These are phyloP conservation scores for Momotus momota DNA, from an alignment of 2,797 vertebrate species.

Conservation along the genomic window DNA sequence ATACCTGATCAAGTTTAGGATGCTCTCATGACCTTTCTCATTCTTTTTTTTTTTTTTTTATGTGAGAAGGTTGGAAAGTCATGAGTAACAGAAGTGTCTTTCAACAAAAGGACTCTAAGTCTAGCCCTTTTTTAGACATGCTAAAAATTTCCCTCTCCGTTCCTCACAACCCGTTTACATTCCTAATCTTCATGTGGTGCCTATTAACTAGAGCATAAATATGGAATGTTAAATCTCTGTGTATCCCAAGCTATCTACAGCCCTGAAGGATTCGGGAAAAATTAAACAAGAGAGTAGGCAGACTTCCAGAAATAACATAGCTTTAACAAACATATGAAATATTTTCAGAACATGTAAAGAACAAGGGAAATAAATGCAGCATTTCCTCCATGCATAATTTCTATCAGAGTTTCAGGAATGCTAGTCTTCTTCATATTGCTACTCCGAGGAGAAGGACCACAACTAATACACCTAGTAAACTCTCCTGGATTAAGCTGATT, in stretches of 20 bases:
- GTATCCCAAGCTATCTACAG: slow-evolving; percentile 71
- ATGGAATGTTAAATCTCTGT: slow-evolving; percentile 65
- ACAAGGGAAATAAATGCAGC: slow-evolving; percentile 76
- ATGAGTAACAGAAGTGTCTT: background rate
- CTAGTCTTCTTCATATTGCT: background rate
- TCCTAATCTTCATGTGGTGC: slow-evolving; percentile 68
- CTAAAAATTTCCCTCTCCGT: slow-evolving; percentile 42
- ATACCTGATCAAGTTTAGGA: background rate
- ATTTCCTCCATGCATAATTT: slow-evolving; percentile 59
- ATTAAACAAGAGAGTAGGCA: slow-evolving; percentile 74
- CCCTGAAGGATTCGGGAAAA: slow-evolving; percentile 60
- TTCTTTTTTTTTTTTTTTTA: background rate
- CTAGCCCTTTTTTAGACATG: slow-evolving; percentile 11
- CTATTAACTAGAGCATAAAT: slow-evolving; percentile 68
- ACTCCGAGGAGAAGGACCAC: background rate
- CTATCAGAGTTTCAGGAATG: slow-evolving; percentile 24
- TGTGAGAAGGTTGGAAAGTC: background rate
- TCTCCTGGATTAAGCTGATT: background rate
- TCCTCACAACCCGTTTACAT: slow-evolving; percentile 45
- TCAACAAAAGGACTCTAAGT: background rate
- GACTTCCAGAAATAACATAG: slow-evolving; percentile 78
- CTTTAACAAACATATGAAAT: slow-evolving; percentile 75
- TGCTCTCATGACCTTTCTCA: background rate
- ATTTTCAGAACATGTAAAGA: slow-evolving; percentile 77
- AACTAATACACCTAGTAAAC: background rate